phyloP scores from a whole-genome alignment of 2,797 vertebrate species.

The Poecilia wingei region DNA sequence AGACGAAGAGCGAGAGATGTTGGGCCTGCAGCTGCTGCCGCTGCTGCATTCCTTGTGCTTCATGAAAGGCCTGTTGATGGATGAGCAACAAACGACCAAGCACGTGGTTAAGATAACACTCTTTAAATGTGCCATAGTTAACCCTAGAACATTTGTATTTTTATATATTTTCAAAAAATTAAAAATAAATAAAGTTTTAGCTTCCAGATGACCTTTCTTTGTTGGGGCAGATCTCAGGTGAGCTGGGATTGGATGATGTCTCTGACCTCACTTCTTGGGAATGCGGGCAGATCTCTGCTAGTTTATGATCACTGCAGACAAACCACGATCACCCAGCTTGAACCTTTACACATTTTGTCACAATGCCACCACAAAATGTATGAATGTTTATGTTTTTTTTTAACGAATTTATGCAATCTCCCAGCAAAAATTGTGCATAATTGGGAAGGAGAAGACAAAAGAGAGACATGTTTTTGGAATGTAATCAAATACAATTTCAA shows the following conservation, averaged over 20 bases:
- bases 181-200: neutral
- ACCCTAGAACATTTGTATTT: too few species aligned
- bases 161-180: neutral
- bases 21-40: constrained; percentile 74
- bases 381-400: neutral
- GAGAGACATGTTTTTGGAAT: neutral
- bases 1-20: constrained; percentile 96
- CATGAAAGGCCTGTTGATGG: constrained; percentile 81
- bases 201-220: constrained; percentile 88
- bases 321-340: constrained; percentile 28
- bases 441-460: neutral
- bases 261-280: constrained; percentile 93
- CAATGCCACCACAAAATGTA: neutral
- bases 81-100: neutral
- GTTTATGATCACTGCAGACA: constrained; percentile 84
- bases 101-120: neutral
- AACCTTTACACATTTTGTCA: neutral
- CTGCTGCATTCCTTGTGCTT: constrained; percentile 90
- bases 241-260: constrained; percentile 94
- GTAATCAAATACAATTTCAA: neutral
- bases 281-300: constrained; percentile 83
- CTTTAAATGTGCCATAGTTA: neutral
- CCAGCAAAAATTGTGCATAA: neutral
- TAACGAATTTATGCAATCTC: neutral
- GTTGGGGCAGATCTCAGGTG: constrained; percentile 94